A percentile compares a stretch with the other conserved stretches of the same genome.
These are phyloP conservation scores for Trachelus iudaicus DNA, from an alignment of 2,888 invertebrate species.

Conservation along the genomic window DNA sequence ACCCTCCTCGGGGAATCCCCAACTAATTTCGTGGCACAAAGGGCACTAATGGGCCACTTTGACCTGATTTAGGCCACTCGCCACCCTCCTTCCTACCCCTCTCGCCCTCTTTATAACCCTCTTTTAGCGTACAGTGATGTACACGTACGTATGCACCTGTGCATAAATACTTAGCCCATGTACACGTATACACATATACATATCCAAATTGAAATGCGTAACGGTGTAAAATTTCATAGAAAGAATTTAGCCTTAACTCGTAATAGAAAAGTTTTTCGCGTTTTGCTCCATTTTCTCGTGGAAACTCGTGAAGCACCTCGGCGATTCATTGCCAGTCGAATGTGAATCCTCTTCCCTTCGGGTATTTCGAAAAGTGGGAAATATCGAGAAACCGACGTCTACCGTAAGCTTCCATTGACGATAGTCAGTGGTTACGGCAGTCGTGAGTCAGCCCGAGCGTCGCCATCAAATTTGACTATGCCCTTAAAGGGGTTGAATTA, in stretches of 20 bases:
- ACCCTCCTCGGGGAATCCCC: neutral
- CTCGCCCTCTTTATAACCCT: neutral
- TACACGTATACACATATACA: neutral
- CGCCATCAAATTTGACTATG: neutral
- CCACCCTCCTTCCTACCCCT: neutral
- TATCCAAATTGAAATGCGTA: neutral
- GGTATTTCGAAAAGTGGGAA: neutral
- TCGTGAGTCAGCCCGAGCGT: neutral
- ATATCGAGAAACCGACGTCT: neutral
- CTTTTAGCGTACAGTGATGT: neutral
- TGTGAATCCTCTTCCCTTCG: neutral
- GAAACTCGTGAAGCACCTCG: neutral
- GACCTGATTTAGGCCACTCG: constrained; percentile 5
- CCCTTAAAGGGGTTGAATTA: neutral
- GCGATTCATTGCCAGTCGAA: neutral
- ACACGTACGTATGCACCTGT: neutral
- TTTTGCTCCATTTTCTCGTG: neutral
- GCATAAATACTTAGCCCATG: neutral
- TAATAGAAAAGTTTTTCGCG: neutral
- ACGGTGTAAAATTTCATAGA: neutral
- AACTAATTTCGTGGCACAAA: constrained; percentile 4
- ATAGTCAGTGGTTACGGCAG: neutral
- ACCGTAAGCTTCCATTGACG: neutral
- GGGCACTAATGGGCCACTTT: constrained; percentile 6
- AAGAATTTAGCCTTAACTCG: neutral